Evolutionary conservation across 2,888 invertebrate genomes (phyloP).

Genomic region (Phalangium opilio): DNA sequence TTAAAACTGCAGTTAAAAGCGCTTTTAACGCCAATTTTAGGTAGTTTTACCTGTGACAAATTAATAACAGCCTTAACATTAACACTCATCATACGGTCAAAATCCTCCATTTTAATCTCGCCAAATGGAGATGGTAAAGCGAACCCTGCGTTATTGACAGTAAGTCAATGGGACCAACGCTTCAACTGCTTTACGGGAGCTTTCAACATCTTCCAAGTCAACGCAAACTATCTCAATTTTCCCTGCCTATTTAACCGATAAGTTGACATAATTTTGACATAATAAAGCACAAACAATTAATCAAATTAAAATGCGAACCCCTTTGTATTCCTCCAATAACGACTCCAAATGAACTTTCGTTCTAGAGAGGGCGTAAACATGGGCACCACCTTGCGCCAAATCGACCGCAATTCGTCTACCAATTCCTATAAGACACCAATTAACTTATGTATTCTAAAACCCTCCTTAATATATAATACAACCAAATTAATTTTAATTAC

Average conservation of each 20-base stretch:
- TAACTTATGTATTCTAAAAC: too few species aligned
- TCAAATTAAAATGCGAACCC: too few species aligned
- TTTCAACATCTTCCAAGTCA: constrained; percentile 60
- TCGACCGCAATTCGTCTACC: constrained; percentile 55
- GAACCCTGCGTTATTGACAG: constrained; percentile 81
- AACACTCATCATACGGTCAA: constrained; percentile 38
- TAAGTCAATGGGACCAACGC: constrained; percentile 54
- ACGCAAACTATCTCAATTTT: constrained; percentile 47
- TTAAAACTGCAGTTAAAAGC: too few species aligned
- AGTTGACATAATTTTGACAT: neutral
- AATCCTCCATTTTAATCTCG: constrained; percentile 47
- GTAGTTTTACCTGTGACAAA: constrained; percentile 60
- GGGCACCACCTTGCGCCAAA: constrained; percentile 50
- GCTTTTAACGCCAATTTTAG: too few species aligned
- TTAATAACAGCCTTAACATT: constrained; percentile 47
- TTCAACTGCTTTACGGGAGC: constrained; percentile 45
- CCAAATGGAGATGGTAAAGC: constrained; percentile 53
- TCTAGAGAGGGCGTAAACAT: constrained; percentile 60
- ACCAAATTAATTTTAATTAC: too few species aligned
- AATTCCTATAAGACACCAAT: constrained; percentile 34
- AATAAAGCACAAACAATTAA: too few species aligned
- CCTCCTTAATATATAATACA: too few species aligned
- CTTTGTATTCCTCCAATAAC: too few species aligned
- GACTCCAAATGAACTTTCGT: constrained; percentile 46
- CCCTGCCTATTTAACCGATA: constrained; percentile 11